Conservation (phyloP, 1,140 invertebrate genomes). For the Panulirus ornatus region DNA sequence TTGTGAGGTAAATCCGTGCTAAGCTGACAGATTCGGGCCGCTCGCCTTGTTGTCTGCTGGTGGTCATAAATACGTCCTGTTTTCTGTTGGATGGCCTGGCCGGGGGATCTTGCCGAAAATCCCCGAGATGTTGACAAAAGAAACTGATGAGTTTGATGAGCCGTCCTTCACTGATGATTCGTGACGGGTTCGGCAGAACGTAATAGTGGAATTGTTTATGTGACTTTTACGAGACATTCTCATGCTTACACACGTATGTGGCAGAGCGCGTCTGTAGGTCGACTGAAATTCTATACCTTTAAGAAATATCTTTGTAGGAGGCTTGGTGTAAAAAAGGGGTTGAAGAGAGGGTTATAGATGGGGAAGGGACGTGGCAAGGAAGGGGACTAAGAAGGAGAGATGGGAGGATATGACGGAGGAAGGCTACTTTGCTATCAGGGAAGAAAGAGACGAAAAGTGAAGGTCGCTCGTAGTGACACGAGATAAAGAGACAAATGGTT, state of each 20-base stretch:
- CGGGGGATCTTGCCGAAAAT: neutral
- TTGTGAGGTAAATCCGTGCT: neutral
- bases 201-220: neutral
- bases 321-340: neutral
- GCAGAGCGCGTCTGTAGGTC: too few species aligned
- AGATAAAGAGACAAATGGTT: neutral
- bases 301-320: neutral
- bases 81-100: neutral
- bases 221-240: neutral
- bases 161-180: neutral
- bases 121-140: neutral
- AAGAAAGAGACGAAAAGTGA: neutral
- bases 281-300: too few species aligned
- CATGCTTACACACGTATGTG: neutral
- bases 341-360: neutral
- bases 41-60: neutral
- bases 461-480: neutral
- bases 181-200: neutral
- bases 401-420: slow-evolving; percentile 5
- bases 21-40: neutral
- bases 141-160: too few species aligned
- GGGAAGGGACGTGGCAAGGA: neutral
- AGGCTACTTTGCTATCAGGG: neutral
- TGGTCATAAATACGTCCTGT: neutral
- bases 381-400: slow-evolving; percentile 16